Evolutionary conservation across 2,113 vertebrate genomes (phyloP).

Genomic region (Zosterops borbonicus): DNA sequence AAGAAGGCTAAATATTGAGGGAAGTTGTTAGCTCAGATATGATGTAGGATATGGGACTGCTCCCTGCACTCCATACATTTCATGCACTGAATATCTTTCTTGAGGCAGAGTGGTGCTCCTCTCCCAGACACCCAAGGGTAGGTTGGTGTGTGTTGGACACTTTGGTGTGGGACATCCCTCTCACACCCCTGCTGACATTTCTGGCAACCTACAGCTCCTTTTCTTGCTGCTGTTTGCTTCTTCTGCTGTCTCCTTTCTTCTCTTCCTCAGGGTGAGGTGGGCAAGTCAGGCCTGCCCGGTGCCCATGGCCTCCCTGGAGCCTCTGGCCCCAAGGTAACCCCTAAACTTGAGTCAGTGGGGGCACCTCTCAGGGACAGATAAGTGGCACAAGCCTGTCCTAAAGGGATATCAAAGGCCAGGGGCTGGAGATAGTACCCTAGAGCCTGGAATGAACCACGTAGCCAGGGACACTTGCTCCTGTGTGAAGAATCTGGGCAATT

Average conservation of each 20-base stretch:
- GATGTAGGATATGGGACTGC: rapidly evolving
- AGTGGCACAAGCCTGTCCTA: background rate
- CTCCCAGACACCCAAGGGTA: background rate
- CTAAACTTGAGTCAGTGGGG: background rate
- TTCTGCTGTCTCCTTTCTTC: constrained; percentile 5
- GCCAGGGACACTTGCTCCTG: background rate
- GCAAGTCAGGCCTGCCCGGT: constrained; percentile 69
- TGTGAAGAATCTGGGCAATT: background rate
- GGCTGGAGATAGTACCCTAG: background rate
- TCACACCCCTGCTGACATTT: background rate
- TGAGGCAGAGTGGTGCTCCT: background rate
- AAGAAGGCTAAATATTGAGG: background rate
- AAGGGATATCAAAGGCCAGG: background rate
- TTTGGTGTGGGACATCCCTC: background rate
- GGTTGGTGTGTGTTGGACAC: background rate
- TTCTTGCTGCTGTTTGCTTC: background rate
- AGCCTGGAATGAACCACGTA: rapidly evolving
- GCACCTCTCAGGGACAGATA: background rate
- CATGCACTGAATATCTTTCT: background rate
- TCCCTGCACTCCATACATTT: background rate
- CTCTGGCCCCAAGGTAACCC: constrained; percentile 80
- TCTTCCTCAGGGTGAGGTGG: constrained; percentile 80
- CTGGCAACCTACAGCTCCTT: background rate
- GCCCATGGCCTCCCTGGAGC: constrained; percentile 74
- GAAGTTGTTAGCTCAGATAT: background rate